Conservation (phyloP, 1,140 invertebrate genomes). For the Copidosoma floridanum region DNA sequence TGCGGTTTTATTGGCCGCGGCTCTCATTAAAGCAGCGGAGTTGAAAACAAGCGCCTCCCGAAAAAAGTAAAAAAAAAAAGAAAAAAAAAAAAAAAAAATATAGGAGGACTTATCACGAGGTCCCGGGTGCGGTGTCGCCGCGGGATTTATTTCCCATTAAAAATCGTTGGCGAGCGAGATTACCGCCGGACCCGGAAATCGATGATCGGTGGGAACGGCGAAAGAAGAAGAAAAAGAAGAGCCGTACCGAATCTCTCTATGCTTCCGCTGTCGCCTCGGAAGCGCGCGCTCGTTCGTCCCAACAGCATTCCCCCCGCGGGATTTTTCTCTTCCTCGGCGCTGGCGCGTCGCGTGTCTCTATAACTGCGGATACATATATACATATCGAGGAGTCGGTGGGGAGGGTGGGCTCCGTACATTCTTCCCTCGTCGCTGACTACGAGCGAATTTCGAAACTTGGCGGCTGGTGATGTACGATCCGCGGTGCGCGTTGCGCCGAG, state of each 20-base stretch:
- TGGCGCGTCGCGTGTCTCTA: too few species aligned
- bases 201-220: too few species aligned
- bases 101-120: constrained; percentile 22
- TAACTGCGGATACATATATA: too few species aligned
- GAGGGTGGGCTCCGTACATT: too few species aligned
- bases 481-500: constrained; percentile 27
- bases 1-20: constrained; percentile 6
- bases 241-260: neutral
- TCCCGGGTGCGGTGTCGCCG: neutral
- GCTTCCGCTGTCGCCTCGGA: constrained; percentile 7
- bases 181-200: constrained; percentile 19
- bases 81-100: neutral
- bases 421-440: neutral
- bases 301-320: too few species aligned
- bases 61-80: neutral
- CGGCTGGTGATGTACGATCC: constrained; percentile 36
- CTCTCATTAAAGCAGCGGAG: constrained; percentile 15
- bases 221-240: neutral
- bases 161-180: constrained; percentile 26
- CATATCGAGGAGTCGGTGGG: too few species aligned
- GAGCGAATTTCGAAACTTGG: constrained; percentile 30
- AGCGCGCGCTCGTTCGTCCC: neutral
- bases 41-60: too few species aligned
- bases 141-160: constrained; percentile 27
- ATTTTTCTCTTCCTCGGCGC: neutral